phyloP scores from a whole-genome alignment of 1,140 invertebrate genomes.

The Brachionus koreanus region DNA sequence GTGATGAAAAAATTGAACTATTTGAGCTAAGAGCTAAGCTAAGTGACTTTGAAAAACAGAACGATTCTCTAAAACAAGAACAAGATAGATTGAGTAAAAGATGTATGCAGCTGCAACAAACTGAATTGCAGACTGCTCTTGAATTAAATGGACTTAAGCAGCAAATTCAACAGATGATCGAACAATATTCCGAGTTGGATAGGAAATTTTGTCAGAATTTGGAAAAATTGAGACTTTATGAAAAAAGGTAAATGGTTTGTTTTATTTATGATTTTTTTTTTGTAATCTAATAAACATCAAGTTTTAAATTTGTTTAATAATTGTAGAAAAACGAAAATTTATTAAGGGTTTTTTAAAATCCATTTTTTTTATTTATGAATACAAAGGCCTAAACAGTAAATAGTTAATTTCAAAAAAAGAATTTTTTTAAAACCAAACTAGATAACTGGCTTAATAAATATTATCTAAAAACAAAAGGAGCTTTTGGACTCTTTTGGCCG shows the following conservation, averaged over 20 bases:
- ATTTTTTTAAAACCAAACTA: too few species aligned
- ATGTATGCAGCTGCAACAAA: constrained; percentile 15
- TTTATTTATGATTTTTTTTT: not conserved
- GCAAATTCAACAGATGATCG: constrained; percentile 37
- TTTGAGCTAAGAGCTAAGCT: not conserved
- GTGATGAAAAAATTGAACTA: not conserved
- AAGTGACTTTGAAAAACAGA: constrained; percentile 25
- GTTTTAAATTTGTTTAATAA: too few species aligned
- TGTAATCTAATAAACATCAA: too few species aligned
- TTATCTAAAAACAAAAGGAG: too few species aligned
- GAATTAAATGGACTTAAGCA: constrained; percentile 13
- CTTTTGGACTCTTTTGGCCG: too few species aligned
- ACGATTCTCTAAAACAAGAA: not conserved
- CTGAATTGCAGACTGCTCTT: constrained; percentile 14
- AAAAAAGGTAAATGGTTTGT: not conserved
- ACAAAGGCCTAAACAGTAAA: too few species aligned
- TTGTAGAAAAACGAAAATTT: too few species aligned
- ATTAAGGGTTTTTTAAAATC: too few species aligned
- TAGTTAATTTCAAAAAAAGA: too few species aligned
- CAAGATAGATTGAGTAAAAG: constrained; percentile 8
- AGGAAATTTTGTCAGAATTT: constrained; percentile 17
- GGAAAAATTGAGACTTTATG: constrained; percentile 35
- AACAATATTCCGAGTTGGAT: constrained; percentile 33
- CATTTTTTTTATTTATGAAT: too few species aligned
- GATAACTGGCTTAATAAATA: too few species aligned